Conservation (phyloP, 2,113 vertebrate genomes). For the Brachirus orientalis region DNA sequence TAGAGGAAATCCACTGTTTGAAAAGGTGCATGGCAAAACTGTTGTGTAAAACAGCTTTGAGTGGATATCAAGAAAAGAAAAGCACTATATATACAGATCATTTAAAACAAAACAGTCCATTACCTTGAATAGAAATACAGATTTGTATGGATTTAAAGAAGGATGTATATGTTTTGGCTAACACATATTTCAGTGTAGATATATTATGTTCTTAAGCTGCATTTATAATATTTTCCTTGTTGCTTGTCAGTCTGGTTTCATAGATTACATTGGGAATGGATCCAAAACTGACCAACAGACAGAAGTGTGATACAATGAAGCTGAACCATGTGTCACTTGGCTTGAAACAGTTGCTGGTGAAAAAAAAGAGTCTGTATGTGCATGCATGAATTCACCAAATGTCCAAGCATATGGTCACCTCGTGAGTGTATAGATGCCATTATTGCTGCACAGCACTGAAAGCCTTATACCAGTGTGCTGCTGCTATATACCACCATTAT, state of each 20-base stretch:
- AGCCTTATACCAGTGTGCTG: constrained; percentile 48
- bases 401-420: constrained; percentile 74
- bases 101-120: too few relatives aligned
- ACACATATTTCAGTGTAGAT: too few relatives aligned
- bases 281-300: constrained; percentile 47
- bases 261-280: constrained; percentile 10
- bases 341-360: constrained; percentile 35
- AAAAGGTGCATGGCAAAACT: too few relatives aligned
- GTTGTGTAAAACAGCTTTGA: too few relatives aligned
- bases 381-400: constrained; percentile 55
- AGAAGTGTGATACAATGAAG: constrained; percentile 39
- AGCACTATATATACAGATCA: too few relatives aligned
- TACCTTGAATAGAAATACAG: too few relatives aligned
- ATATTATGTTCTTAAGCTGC: not conserved
- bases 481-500: constrained; percentile 55
- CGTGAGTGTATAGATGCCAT: constrained; percentile 64
- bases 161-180: too few relatives aligned
- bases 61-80: too few relatives aligned
- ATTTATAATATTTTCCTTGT: not conserved
- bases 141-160: too few relatives aligned
- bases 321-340: constrained; percentile 61
- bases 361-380: constrained; percentile 7
- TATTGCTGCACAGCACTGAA: constrained; percentile 51
- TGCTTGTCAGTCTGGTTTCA: not conserved
- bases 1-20: too few relatives aligned